Evolutionary conservation across 2,113 vertebrate genomes (phyloP), one percentile per base, ranked within the genome.

Genomic region (Bambusicola thoracicus): DNA sequence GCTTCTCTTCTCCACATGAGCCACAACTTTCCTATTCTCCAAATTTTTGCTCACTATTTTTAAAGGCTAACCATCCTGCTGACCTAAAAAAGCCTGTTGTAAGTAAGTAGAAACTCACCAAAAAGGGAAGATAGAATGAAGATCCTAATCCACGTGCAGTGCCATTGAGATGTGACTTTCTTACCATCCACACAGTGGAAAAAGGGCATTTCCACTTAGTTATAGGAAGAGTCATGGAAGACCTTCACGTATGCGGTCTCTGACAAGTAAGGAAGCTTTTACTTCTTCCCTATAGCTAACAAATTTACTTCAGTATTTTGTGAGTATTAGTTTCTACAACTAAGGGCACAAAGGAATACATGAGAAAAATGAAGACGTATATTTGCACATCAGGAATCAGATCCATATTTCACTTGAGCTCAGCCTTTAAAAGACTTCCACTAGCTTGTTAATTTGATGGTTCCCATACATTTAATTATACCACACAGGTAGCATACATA

Each of bases 1-100:
- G 41, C 75, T 83, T 91, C 86, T 82, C 78, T 80, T 95, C 92
- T 91, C 75, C 76, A 80, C 81, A 77, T 79, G 81, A 95, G 53
- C 49, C 62, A 90, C 44, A 85, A 89, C 65, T 72, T 91, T 36
- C 61, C 58, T 83, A 75, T 78, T 79, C 70, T 68, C 82, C 86
- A 82, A 89, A 92, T 49, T 76, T 70, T 85, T 65, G 81, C 88
- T 83, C 10, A 7, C 0, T 0, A 53, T 78, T 92, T 95, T 92
- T 89, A 90, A 89, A 94, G 81, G 83, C 83, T 93, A 90, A 69
- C 86, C 53, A 73, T 62, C 41, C 49, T 81, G 74, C 69, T 91
- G 89, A 93, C 84, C 81, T 95, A 89, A 79, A 95, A 95, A 95
- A 76, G 7, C 22, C 27, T 68, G 38, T 70, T 30, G 1, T 61